Percentiles rank a stretch among this genome's conserved stretches.
Evolutionary conservation across 2,113 vertebrate species (phyloP).

Genomic region (Cricetomys ansorgei): DNA sequence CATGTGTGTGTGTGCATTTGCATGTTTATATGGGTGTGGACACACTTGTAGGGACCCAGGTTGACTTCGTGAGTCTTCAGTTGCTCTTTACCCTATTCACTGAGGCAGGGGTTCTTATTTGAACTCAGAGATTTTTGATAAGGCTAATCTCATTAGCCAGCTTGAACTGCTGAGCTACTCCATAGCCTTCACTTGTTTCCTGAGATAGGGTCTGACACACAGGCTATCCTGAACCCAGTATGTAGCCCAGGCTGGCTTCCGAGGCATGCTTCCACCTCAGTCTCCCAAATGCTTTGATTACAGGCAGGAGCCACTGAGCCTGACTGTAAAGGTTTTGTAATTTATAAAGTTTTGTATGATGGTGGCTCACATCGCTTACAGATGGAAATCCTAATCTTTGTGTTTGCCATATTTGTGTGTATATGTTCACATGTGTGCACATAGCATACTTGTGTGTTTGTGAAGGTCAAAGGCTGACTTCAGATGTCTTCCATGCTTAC

Average conservation of each 20-base stretch:
- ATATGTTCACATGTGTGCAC: not conserved
- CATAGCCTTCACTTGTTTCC: not conserved
- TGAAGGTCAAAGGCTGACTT: not conserved
- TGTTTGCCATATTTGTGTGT: not conserved
- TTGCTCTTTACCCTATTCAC: not conserved
- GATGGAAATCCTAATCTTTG: not conserved
- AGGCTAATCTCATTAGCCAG: not conserved
- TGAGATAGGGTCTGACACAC: not conserved
- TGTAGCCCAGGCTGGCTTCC: not conserved
- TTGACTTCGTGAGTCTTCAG: not conserved
- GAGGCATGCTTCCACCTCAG: not conserved
- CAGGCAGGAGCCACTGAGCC: not conserved
- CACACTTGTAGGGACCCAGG: not conserved
- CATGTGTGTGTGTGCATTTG: too few species aligned
- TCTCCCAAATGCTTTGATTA: not conserved
- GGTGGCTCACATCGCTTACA: not conserved
- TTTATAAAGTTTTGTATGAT: not conserved
- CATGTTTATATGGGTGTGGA: not conserved
- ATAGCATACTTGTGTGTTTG: not conserved
- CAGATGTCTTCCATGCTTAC: not conserved
- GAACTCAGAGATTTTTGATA: not conserved
- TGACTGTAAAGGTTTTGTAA: not conserved
- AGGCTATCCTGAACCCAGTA: not conserved
- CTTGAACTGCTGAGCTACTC: not conserved
- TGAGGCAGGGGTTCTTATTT: not conserved